These are phyloP conservation scores for Epizoanthus rinbou DNA, from an alignment of 92 coral and sea anemone genomes.

Conservation along the genomic window DNA sequence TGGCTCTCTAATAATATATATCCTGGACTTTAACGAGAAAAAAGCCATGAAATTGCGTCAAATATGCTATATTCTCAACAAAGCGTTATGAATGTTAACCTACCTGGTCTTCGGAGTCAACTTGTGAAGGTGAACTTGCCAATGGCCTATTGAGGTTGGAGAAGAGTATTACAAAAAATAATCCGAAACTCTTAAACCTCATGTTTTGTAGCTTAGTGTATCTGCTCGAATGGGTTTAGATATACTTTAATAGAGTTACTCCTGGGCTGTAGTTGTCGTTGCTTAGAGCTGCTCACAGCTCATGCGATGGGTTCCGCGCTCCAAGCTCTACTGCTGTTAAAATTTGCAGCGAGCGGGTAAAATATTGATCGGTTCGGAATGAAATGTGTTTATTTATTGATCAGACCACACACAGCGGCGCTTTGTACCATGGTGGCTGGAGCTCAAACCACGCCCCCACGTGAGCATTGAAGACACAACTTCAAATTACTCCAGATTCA, in stretches of 20 bases:
- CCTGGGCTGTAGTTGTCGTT: constrained; percentile 2
- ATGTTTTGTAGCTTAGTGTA: not conserved
- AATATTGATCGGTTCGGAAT: constrained; percentile 42
- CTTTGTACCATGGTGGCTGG: constrained; percentile 30
- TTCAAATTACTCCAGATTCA: constrained; percentile 32
- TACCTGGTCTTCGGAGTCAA: constrained; percentile 28
- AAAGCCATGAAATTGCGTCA: not conserved
- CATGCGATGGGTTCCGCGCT: constrained; percentile 12
- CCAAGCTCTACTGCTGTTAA: not conserved
- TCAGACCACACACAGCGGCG: constrained; percentile 78
- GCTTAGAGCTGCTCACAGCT: constrained; percentile 25
- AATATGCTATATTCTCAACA: not conserved
- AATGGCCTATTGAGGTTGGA: constrained; percentile 10
- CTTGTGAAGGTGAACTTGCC: constrained; percentile 15
- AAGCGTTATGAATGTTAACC: not conserved
- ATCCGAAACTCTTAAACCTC: constrained; percentile 15
- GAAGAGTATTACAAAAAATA: constrained; percentile 9
- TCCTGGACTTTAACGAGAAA: not conserved
- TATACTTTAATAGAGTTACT: not conserved
- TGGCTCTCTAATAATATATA: no score
- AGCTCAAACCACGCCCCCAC: constrained; percentile 71
- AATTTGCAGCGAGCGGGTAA: constrained; percentile 17
- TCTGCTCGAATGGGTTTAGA: not conserved
- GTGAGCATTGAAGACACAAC: constrained; percentile 53
- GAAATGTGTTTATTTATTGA: constrained; percentile 71